phyloP scores from a whole-genome alignment of 2,888 invertebrate species.

The Luffia ferchaultella region DNA sequence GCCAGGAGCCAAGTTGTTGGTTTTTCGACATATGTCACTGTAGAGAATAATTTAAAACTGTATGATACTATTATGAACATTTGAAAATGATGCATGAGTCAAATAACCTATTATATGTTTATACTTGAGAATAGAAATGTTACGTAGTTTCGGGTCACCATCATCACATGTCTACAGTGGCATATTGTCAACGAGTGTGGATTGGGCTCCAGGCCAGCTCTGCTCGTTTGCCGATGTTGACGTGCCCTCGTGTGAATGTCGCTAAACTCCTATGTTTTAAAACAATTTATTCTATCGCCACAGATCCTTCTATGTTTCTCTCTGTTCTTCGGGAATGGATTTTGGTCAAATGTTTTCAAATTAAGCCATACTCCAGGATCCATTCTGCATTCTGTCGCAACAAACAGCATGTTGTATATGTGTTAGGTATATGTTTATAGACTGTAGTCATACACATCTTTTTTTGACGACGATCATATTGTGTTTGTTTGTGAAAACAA shows the following conservation, averaged over 20 bases:
- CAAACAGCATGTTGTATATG: conserved; percentile 51
- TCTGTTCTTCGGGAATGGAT: not conserved
- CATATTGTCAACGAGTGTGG: too few species aligned
- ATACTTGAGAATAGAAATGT: too few species aligned
- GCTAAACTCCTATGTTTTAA: conserved; percentile 21
- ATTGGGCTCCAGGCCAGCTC: not conserved
- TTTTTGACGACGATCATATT: too few species aligned
- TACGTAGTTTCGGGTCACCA: too few species aligned
- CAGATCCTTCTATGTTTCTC: not conserved
- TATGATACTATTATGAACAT: too few species aligned
- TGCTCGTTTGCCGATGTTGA: conserved; percentile 1
- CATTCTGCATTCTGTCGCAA: conserved; percentile 2
- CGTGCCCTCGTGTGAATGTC: conserved; percentile 11
- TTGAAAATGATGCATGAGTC: too few species aligned
- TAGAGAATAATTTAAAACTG: too few species aligned
- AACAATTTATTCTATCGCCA: not conserved
- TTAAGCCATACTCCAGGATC: not conserved
- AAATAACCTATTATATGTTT: too few species aligned
- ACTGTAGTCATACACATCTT: too few species aligned
- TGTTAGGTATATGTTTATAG: conserved; percentile 33
- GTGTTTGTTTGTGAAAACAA: too few species aligned
- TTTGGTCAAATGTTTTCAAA: not conserved
- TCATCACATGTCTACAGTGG: too few species aligned
- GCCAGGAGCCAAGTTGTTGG: not conserved
- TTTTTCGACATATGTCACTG: not conserved